phyloP scores from a whole-genome alignment of 2,113 vertebrate genomes.

The Plectropomus leopardus region DNA sequence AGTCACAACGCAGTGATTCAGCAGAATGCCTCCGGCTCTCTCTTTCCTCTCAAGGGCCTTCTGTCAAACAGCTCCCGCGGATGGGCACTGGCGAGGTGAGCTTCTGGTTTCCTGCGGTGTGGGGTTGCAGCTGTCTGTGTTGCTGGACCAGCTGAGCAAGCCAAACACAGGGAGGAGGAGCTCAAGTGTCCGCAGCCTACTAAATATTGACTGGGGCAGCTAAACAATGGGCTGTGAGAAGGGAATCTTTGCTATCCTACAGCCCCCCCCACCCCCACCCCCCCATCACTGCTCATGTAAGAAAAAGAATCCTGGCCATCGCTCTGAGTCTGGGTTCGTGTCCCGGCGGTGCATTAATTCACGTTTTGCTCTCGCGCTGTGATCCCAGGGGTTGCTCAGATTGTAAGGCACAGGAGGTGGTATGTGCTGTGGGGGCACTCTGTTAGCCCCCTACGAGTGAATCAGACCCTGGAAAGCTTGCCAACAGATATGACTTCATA shows the following conservation, averaged over 20 bases:
- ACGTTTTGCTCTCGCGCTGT: conserved; percentile 44
- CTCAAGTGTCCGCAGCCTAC: conserved; percentile 67
- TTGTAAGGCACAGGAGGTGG: conserved; percentile 57
- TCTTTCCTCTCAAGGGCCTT: conserved; percentile 71
- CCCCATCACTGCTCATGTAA: neutral
- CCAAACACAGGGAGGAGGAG: conserved; percentile 71
- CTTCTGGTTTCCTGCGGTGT: conserved; percentile 80
- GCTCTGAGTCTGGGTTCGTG: conserved; percentile 14
- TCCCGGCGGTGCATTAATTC: conserved; percentile 54
- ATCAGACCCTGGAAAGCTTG: conserved; percentile 63
- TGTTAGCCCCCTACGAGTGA: conserved; percentile 55
- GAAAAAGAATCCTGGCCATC: conserved; percentile 35
- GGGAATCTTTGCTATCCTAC: conserved; percentile 51
- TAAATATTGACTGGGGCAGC: conserved; percentile 61
- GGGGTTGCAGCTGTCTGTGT: conserved; percentile 81
- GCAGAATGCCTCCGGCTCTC: conserved; percentile 78
- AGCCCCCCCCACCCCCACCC: neutral
- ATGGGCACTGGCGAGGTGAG: conserved; percentile 70
- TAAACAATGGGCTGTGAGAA: conserved; percentile 66
- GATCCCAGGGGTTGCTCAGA: conserved; percentile 46
- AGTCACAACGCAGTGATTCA: conserved; percentile 84
- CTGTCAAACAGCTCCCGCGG: conserved; percentile 64
- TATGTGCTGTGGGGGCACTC: conserved; percentile 54
- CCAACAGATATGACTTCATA: conserved; percentile 83
- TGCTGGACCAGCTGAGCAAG: conserved; percentile 76